A percentile compares a stretch with the other conserved stretches of the same genome.
These are phyloP conservation scores for Trachymyrmex cornetzi DNA, from an alignment of 1,140 invertebrate genomes.

Conservation along the genomic window DNA sequence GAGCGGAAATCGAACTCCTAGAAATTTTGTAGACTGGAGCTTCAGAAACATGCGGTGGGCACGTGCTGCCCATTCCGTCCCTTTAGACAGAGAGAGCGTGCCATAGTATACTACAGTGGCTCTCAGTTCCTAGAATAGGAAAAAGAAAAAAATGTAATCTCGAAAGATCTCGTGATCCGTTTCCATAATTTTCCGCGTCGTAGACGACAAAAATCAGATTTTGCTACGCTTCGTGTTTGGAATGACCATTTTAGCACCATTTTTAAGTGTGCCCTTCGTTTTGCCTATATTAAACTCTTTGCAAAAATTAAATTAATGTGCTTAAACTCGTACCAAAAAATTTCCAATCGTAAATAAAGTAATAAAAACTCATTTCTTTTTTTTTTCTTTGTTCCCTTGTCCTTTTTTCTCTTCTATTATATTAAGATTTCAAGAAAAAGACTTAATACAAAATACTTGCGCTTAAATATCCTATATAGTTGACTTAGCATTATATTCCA, in stretches of 20 bases:
- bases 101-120: conserved; percentile 74
- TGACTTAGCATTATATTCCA: background rate
- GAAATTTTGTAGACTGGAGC: conserved; percentile 57
- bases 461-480: background rate
- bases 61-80: conserved; percentile 78
- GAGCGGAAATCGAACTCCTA: conserved; percentile 75
- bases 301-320: background rate
- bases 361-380: background rate
- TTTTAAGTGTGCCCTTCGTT: background rate
- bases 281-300: background rate
- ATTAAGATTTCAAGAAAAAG: background rate
- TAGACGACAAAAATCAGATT: background rate
- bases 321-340: background rate
- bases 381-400: background rate
- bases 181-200: conserved; percentile 7
- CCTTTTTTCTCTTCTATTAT: background rate
- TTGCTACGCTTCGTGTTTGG: no score
- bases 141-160: background rate
- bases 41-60: conserved; percentile 81
- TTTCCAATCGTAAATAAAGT: background rate
- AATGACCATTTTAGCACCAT: background rate
- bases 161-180: conserved; percentile 6
- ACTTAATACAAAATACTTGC: background rate
- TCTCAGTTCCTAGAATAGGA: conserved; percentile 70
- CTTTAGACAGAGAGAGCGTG: conserved; percentile 19